A percentile compares a stretch with the other conserved stretches of the same genome.
phyloP scores from a whole-genome alignment of 2,113 vertebrate species.

The Platanista minor region DNA sequence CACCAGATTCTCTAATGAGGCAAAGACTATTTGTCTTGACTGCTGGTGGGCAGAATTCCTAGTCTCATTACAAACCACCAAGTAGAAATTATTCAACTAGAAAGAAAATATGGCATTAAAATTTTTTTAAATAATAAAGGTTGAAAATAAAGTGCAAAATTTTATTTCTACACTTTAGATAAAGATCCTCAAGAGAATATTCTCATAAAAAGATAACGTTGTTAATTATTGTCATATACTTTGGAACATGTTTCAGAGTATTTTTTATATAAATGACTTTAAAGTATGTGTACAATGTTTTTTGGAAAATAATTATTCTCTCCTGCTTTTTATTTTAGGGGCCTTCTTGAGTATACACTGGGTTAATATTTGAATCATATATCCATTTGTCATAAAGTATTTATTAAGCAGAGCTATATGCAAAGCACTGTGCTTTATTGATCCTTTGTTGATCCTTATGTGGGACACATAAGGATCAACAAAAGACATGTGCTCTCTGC shows the following conservation, averaged over 20 bases:
- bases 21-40: conserved; percentile 58
- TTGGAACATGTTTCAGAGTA: not conserved
- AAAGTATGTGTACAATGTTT: not conserved
- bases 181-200: not conserved
- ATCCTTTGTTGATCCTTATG: not conserved
- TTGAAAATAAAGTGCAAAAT: conserved; percentile 16
- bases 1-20: conserved; percentile 58
- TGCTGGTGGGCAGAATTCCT: conserved; percentile 40
- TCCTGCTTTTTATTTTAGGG: not conserved
- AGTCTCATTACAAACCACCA: conserved; percentile 22
- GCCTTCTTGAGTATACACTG: not conserved
- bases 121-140: not conserved
- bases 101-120: not conserved
- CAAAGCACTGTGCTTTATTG: not conserved
- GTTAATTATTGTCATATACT: conserved; percentile 34
- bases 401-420: not conserved
- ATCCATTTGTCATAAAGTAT: not conserved
- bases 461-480: not conserved
- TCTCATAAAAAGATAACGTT: not conserved
- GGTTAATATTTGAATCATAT: conserved; percentile 5
- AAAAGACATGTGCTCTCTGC: not conserved
- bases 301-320: conserved; percentile 3
- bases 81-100: conserved; percentile 50
- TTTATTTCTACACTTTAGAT: not conserved
- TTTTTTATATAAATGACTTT: not conserved